Evolutionary conservation across 1,140 invertebrate genomes (phyloP), one percentile per base, ranked within the genome.

Genomic region (Helicorthomorpha holstii): DNA sequence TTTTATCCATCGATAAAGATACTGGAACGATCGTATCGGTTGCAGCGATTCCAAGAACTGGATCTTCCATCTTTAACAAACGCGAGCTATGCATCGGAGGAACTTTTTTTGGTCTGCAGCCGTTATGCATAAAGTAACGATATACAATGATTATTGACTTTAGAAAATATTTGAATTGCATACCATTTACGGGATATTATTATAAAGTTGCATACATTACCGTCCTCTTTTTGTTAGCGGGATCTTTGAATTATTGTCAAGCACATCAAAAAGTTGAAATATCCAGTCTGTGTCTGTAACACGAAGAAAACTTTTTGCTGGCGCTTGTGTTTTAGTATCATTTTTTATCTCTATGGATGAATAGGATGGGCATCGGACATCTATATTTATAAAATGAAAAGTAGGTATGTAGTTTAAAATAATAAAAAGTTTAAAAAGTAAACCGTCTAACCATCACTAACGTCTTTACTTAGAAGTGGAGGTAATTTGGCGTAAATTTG

Each of bases 41-140:
- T 16, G 69, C 62, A 3, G 65, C 62, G 51, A 65, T 73, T 25
- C 71, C 63, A 27, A 75, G 54, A 54, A 69, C 74, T 0, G 73
- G 73, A 57, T 75, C 73, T 23, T 73, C 70, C 3, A 68, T 68
- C 7, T 62, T 56, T 16, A 70, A 38, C 48, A 51, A 47, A 55
- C 60, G 51, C 14, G 51, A 52, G 12, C 26, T 23, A 3, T n/a
- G 34, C 3, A 29, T 34, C 14, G 22, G 14, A 3, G 48, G 48
- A 7, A 12, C 10, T 23, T 49, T 49, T 21, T 49, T 49, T 2
- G 48, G 48, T 23, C 48, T 49, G 22, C 3, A 48, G 34, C 7
- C n/a, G 7, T 7, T 46, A 46, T 46, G 21, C 44, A 14, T 12
- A 14, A 46, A 22, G 12, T 16, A 21, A 46, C 7, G 12, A 46